Base-by-base conservation (phyloP, 2,113 vertebrate genomes). In the Neotoma lepida region DNA sequence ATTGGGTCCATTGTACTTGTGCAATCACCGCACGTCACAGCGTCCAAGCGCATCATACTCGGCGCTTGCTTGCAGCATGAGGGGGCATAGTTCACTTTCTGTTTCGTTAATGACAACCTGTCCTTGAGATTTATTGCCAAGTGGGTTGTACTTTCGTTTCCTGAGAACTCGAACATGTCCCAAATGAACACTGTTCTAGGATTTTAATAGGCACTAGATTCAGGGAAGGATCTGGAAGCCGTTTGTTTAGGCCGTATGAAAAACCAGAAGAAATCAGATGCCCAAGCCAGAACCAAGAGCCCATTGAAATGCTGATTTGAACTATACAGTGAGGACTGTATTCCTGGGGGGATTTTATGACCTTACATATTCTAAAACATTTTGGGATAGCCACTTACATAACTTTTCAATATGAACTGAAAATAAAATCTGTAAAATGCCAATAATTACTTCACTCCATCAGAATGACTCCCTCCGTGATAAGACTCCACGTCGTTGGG, bases 101-200 rank as follows among this genome's bases (percentile, higher is more conserved):
- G 13, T 82, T 76, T 94, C 35, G 15, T 84, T 94, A 64, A 89
- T 66, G 68, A 90, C 66, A 64, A 44, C 77, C 70, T 88, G 80
- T 63, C 73, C 24, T 91, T 86, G 73, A 33, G 64, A n/a, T n/a
- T 89, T 76, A 76, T 87, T 91, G 96, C 85, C 63, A 89, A 89
- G 51, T n/a, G 51, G 58, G 39, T 28, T 61, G 56, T 64, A 71
- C 70, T 91, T 96, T 93, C 89, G 46, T 87, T 95, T 96, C 76
- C 70, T 82, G 68, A 58, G 68, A 92, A 93, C 6, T 9, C 41
- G 80, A 35, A 89, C 56, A 76, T 12, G 68, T 70, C 80, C 74
- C 84, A 85, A 51, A 76, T 4, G 73, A 88, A 89, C 33, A 82
- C 12, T 8, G 81, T 58, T 56, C 46, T 33, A 17, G 35, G 49